Conservation (phyloP, 2,888 invertebrate genomes). For the Helleia helle region DNA sequence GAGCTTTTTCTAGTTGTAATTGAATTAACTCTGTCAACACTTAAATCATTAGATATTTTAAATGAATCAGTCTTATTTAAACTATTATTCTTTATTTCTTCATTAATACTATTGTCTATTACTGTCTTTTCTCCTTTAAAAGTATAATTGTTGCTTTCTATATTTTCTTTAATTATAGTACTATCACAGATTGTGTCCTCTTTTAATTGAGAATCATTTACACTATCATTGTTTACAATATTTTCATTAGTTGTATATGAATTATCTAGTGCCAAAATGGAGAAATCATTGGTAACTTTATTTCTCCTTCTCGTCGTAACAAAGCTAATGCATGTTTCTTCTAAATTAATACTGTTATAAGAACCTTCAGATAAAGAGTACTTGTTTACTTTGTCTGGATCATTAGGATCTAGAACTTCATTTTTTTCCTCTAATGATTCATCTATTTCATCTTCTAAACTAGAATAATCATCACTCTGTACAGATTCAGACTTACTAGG, state of each 20-base stretch:
- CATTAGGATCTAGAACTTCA: constrained; percentile 17
- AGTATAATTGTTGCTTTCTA: constrained; percentile 3
- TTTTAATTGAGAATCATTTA: constrained; percentile 21
- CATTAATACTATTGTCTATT: neutral
- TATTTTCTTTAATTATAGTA: constrained; percentile 13
- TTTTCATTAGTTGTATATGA: constrained; percentile 34
- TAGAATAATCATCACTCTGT: constrained; percentile 20
- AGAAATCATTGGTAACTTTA: constrained; percentile 37
- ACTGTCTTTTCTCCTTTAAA: neutral
- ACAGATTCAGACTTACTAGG: constrained; percentile 12
- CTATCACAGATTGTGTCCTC: constrained; percentile 4
- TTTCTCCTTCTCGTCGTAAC: constrained; percentile 55
- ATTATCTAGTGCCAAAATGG: constrained; percentile 36
- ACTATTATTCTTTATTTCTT: neutral
- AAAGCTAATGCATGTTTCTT: constrained; percentile 43
- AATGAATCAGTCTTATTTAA: neutral
- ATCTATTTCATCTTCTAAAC: constrained; percentile 18
- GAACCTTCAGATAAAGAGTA: constrained; percentile 15
- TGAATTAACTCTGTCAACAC: constrained; percentile 4
- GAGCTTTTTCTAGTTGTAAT: constrained; percentile 27
- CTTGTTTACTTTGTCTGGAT: constrained; percentile 8
- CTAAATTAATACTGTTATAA: constrained; percentile 13
- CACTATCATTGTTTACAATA: constrained; percentile 37
- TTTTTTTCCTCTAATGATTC: constrained; percentile 15
- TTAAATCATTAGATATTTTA: constrained; percentile 13